A percentile compares a stretch with the other conserved stretches of the same genome.
Evolutionary conservation across 2,113 vertebrate genomes (phyloP).

Genomic region (Empidonax traillii): DNA sequence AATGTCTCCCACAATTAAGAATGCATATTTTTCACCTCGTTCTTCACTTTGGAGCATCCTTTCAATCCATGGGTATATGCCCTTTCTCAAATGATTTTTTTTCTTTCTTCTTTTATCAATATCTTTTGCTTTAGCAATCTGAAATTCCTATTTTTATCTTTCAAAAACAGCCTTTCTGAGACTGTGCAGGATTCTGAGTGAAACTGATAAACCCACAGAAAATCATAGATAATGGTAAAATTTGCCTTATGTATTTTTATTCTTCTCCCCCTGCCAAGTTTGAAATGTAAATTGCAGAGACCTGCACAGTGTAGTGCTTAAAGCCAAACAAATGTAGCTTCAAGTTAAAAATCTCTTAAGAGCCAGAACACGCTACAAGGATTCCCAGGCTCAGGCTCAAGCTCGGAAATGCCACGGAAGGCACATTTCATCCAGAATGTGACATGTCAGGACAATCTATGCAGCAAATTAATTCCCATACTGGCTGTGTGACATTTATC

Average conservation of each 20-base stretch:
- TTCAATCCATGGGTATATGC: not conserved
- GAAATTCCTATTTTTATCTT: not conserved
- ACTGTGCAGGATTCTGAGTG: not conserved
- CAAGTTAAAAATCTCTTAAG: not conserved
- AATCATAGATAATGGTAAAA: not conserved
- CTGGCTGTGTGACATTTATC: not conserved
- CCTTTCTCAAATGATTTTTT: not conserved
- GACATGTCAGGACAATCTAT: constrained; percentile 1
- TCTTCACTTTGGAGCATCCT: not conserved
- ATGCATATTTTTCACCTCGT: not conserved
- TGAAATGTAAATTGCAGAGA: constrained; percentile 47
- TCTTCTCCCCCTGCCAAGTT: not conserved
- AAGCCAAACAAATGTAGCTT: constrained; percentile 17
- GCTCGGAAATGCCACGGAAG: constrained; percentile 38
- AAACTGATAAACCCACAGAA: constrained; percentile 8
- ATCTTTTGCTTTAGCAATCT: not conserved
- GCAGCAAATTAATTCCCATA: constrained; percentile 23
- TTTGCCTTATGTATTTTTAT: not conserved
- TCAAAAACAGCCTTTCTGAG: not conserved
- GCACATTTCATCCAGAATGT: constrained; percentile 1
- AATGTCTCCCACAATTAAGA: not conserved
- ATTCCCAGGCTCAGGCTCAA: not conserved
- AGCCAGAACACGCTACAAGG: constrained; percentile 11
- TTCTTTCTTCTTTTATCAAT: not conserved
- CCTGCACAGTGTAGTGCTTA: constrained; percentile 6